Evolutionary conservation across 2,797 vertebrate species (phyloP).

Genomic region (Cottoperca gobio): DNA sequence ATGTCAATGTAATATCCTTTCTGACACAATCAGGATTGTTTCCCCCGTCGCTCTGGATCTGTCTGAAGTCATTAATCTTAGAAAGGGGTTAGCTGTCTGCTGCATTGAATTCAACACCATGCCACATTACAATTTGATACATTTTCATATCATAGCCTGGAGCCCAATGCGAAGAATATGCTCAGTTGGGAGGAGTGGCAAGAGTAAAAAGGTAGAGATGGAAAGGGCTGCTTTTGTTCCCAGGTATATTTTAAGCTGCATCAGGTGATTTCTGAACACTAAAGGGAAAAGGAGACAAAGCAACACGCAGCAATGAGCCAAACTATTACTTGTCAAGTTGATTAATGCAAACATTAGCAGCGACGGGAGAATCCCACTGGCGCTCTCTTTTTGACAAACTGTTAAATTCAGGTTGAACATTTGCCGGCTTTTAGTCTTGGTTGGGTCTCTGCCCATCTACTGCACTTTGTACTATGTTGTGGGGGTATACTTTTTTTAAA

Average conservation of each 20-base stretch:
- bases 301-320: constrained; percentile 10
- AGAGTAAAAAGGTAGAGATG: constrained; percentile 32
- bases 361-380: neutral
- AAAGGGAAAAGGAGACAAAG: constrained; percentile 10
- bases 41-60: constrained; percentile 82
- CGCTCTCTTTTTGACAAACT: neutral
- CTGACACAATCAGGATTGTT: constrained; percentile 86
- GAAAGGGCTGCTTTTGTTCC: constrained; percentile 5
- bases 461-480: neutral
- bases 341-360: neutral
- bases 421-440: neutral
- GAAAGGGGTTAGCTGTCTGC: constrained; percentile 71
- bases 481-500: too few species aligned
- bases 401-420: constrained; percentile 6
- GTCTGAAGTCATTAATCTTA: constrained; percentile 86
- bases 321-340: neutral
- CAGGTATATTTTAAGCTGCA: constrained; percentile 19
- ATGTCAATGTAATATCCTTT: constrained; percentile 86
- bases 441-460: neutral
- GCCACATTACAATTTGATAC: constrained; percentile 80
- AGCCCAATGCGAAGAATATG: constrained; percentile 57
- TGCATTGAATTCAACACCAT: constrained; percentile 74
- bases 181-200: constrained; percentile 26
- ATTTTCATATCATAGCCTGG: constrained; percentile 74
- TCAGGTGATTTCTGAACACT: constrained; percentile 28